These are phyloP conservation scores for Triops longicaudatus DNA, from an alignment of 1,140 invertebrate species.

Conservation along the genomic window DNA sequence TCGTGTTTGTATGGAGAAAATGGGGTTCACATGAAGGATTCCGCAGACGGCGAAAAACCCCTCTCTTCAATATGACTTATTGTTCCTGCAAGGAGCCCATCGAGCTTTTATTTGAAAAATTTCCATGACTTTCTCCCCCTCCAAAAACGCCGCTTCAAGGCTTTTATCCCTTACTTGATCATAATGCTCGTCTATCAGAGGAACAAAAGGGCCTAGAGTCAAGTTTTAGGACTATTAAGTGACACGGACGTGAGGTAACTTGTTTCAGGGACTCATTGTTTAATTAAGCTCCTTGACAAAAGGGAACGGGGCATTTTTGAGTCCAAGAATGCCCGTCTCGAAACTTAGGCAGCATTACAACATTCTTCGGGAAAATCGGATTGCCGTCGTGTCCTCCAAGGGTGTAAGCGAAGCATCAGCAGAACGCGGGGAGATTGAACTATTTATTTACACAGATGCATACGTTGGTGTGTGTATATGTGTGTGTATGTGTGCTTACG, in stretches of 20 bases:
- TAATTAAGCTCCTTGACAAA: constrained; percentile 1
- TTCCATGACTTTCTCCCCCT: neutral
- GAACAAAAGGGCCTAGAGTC: neutral
- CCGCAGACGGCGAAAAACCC: neutral
- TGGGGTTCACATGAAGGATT: neutral
- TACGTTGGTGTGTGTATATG: neutral
- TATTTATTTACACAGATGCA: neutral
- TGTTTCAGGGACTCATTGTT: neutral
- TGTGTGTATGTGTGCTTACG: neutral
- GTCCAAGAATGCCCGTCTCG: neutral
- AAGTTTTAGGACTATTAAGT: neutral
- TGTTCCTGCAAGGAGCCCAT: neutral
- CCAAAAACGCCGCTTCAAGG: neutral
- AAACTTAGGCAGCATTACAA: neutral
- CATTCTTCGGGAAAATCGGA: constrained; percentile 6
- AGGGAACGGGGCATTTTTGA: neutral
- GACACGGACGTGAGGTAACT: neutral
- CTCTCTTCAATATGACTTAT: neutral
- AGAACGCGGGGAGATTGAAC: neutral
- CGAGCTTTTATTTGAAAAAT: constrained; percentile 1
- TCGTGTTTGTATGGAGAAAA: neutral
- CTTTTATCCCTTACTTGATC: neutral
- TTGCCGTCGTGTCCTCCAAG: neutral
- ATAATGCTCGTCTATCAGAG: neutral
- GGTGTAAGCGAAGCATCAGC: neutral